These are phyloP conservation scores for Notarius quadriscutis DNA, from an alignment of 2,113 vertebrate species.

Conservation along the genomic window DNA sequence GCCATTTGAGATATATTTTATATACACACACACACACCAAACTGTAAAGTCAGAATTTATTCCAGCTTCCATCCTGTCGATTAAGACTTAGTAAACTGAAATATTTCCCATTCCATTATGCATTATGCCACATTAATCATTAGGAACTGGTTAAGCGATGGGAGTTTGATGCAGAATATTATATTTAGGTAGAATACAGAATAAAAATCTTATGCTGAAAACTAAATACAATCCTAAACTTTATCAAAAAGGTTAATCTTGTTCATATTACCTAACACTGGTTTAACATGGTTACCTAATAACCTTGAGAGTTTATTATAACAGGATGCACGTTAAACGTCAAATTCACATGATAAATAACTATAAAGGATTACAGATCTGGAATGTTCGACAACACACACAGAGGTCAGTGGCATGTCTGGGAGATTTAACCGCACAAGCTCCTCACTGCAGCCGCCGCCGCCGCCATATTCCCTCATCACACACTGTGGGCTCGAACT, in stretches of 20 bases:
- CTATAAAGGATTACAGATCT: neutral
- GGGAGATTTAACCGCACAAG: slow-evolving; percentile 52
- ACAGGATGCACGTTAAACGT: neutral
- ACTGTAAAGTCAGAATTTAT: neutral
- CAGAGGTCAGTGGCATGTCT: slow-evolving; percentile 40
- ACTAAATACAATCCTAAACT: slow-evolving; percentile 40
- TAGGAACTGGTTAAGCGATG: neutral
- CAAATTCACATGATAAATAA: neutral
- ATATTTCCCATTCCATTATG: neutral
- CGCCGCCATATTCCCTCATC: slow-evolving; percentile 69
- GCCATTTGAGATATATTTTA: slow-evolving; percentile 63
- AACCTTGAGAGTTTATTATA: neutral
- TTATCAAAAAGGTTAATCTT: slow-evolving; percentile 35
- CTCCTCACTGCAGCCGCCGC: slow-evolving; percentile 53
- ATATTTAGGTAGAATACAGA: neutral
- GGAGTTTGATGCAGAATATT: neutral
- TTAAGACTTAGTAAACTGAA: neutral
- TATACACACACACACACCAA: neutral
- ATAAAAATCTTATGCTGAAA: neutral
- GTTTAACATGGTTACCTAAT: neutral
- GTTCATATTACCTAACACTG: slow-evolving; percentile 34
- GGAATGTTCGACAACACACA: neutral
- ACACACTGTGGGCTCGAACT: slow-evolving; percentile 38
- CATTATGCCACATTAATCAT: neutral
- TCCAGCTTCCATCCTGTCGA: neutral